Conservation (phyloP, 2,888 invertebrate species). For the Microctonus brassicae region DNA sequence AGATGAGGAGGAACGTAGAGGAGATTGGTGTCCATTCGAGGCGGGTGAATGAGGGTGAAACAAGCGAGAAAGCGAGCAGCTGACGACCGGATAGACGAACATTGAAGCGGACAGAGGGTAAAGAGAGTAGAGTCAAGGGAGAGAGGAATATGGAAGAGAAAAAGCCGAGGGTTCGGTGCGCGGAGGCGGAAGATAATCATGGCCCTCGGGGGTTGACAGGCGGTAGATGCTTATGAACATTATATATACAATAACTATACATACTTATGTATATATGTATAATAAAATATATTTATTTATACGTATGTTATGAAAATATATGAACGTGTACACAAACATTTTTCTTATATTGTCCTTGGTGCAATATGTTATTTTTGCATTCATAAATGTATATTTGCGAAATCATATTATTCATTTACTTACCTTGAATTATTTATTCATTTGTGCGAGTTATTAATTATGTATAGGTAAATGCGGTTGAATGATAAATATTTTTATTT, state of each 20-base stretch:
- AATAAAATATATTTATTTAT: neutral
- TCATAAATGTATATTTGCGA: too few relatives aligned
- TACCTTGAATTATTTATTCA: too few relatives aligned
- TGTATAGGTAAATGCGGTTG: too few relatives aligned
- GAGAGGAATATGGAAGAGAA: slow-evolving; percentile 43
- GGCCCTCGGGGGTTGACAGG: slow-evolving; percentile 38
- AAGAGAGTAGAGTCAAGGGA: slow-evolving; percentile 62
- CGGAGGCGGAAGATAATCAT: slow-evolving; percentile 75
- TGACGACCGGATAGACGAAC: slow-evolving; percentile 47
- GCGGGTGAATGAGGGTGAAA: slow-evolving; percentile 51
- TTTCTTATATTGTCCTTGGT: neutral
- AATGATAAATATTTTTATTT: too few relatives aligned
- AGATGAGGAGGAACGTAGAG: neutral
- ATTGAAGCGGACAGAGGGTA: slow-evolving; percentile 55
- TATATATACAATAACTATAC: too few relatives aligned
- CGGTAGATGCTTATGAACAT: slow-evolving; percentile 22
- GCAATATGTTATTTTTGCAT: too few relatives aligned
- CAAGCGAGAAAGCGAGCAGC: slow-evolving; percentile 57
- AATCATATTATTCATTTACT: too few relatives aligned
- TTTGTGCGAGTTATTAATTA: too few relatives aligned
- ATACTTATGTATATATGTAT: slow-evolving; percentile 37
- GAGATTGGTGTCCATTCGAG: slow-evolving; percentile 30
- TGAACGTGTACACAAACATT: neutral
- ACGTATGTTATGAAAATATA: neutral
- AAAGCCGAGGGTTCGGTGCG: slow-evolving; percentile 71